Percentiles rank a stretch among this genome's conserved stretches.
phyloP scores from a whole-genome alignment of 2,113 vertebrate genomes.

The Etia nguti region DNA sequence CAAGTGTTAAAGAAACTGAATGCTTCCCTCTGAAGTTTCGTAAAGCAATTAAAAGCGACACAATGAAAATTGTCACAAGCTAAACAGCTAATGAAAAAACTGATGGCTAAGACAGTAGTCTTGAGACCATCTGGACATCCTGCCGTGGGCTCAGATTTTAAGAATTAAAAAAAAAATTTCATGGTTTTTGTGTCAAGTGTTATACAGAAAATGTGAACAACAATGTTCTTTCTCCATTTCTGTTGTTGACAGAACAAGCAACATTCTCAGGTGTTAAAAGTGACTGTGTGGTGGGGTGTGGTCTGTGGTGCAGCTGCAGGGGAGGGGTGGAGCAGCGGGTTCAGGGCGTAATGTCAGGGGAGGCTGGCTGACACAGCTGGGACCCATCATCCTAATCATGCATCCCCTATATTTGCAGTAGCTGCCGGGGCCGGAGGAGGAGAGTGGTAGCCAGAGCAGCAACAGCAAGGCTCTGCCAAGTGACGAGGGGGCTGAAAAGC shows the following conservation, averaged over 20 bases:
- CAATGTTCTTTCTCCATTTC: not conserved
- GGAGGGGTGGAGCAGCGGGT: not conserved
- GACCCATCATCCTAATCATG: too few species aligned
- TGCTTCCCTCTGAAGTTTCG: not conserved
- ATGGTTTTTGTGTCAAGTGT: not conserved
- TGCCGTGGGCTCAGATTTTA: not conserved
- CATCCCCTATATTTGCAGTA: too few species aligned
- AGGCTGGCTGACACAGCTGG: not conserved
- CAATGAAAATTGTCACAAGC: too few species aligned
- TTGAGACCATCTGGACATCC: not conserved
- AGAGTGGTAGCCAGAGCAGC: too few species aligned
- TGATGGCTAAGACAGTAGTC: not conserved
- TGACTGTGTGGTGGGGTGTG: not conserved
- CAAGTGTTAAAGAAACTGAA: not conserved
- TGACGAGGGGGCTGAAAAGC: too few species aligned
- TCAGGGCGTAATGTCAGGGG: not conserved
- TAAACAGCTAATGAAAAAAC: too few species aligned
- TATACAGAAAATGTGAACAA: not conserved
- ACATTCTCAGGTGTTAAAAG: not conserved
- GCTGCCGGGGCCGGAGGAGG: too few species aligned
- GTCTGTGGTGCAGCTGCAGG: not conserved
- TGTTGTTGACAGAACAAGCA: not conserved
- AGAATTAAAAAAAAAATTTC: not conserved
- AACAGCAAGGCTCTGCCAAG: too few species aligned
- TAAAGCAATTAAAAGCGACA: not conserved